These are phyloP conservation scores for Peromyscus leucopus DNA, from an alignment of 2,113 vertebrate genomes.

Conservation along the genomic window DNA sequence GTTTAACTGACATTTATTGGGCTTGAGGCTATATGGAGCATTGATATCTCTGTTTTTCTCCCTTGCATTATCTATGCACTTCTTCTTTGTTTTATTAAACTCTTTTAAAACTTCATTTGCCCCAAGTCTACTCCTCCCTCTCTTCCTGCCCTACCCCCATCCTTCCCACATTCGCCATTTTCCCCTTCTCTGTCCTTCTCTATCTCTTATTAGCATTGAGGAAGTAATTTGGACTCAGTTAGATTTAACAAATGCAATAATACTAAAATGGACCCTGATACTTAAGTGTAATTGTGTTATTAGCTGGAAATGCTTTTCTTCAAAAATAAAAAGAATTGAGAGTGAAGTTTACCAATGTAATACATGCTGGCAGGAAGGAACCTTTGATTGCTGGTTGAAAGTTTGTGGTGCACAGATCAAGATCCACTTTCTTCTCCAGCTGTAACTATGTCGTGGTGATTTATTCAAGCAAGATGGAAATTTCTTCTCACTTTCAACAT, in stretches of 20 bases:
- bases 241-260: constrained; percentile 85
- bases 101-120: background rate
- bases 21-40: constrained; percentile 77
- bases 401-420: background rate
- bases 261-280: constrained; percentile 84
- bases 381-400: constrained; percentile 13
- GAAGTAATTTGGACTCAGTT: constrained; percentile 87
- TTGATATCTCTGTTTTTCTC: constrained; percentile 61
- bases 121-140: background rate
- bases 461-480: background rate
- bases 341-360: constrained; percentile 72
- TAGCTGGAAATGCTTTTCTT: constrained; percentile 82
- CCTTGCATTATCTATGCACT: background rate
- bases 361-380: background rate
- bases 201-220: constrained; percentile 84
- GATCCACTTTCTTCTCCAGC: background rate
- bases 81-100: constrained; percentile 40
- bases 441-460: background rate
- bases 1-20: constrained; percentile 86
- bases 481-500: background rate
- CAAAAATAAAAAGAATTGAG: constrained; percentile 79
- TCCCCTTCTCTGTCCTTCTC: constrained; percentile 26
- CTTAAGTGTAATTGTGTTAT: constrained; percentile 83
- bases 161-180: background rate
- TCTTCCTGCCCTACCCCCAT: background rate